phyloP scores from a whole-genome alignment of 2,797 vertebrate species.

The Sebastes iracundus region DNA sequence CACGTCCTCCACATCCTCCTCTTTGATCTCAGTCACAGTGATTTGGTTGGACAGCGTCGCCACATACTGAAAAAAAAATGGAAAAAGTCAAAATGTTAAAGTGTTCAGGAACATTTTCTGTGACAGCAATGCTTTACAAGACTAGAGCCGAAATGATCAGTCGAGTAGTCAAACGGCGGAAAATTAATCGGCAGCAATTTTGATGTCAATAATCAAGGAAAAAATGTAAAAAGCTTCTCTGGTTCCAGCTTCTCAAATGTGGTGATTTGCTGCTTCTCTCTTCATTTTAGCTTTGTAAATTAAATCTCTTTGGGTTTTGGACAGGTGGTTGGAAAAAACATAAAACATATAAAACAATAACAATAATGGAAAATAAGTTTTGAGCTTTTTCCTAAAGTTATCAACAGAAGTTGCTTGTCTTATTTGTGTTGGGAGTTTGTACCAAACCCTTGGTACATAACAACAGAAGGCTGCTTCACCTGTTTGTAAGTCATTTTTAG shows the following conservation, averaged over 20 bases:
- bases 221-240: background rate
- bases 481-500: background rate
- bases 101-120: background rate
- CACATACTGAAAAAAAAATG: conserved; percentile 41
- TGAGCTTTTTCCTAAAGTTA: too few relatives aligned
- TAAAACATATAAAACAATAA: too few relatives aligned
- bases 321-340: background rate
- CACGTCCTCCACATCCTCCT: conserved; percentile 53
- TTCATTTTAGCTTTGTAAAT: background rate
- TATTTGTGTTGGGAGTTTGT: too few relatives aligned
- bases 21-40: conserved; percentile 56
- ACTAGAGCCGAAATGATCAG: background rate
- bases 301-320: background rate
- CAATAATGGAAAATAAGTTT: too few relatives aligned
- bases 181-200: background rate
- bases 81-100: background rate
- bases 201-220: background rate
- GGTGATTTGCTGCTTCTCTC: background rate
- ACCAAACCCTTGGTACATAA: too few relatives aligned
- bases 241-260: background rate
- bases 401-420: too few relatives aligned
- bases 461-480: too few relatives aligned
- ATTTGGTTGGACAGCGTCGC: conserved; percentile 9
- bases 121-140: background rate
- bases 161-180: background rate